Base-by-base conservation (phyloP, 2,888 invertebrate genomes). In the Cheilosia scutellata region DNA sequence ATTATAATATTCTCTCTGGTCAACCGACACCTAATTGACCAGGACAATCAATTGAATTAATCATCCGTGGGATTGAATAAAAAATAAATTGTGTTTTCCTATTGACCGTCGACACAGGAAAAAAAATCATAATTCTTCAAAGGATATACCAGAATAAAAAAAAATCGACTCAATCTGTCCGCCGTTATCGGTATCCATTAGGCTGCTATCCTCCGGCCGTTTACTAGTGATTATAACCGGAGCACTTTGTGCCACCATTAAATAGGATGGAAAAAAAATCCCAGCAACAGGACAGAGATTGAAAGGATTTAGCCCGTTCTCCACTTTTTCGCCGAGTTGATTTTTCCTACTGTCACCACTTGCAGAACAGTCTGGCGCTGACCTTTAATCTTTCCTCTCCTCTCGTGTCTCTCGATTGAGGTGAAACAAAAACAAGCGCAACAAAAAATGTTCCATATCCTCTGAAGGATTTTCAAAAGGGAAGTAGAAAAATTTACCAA, bases 31-130 rank as follows among this genome's bases (percentile, higher is more conserved):
- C 63, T 84, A 75, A 84, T 79, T 79, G 79, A 84, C 70, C 78
- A 60, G 40, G 47, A 78, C 75, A 79, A 79, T 79, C 70, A 84
- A 84, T 84, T 70, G 57, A 75, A 79, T 84, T 84, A 84, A 63
- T 78, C 55, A 74, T 40, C 51, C 25, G 53, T 33, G 33, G 33
- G 4, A 27, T 31, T 11, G 9, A 20, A 55, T 9, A 51, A 51
- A n/a, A 29, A 51, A 13, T 33, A n/a, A 51, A 42, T 37, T 11
- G 5, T 51, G 37, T 16, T 37, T 37, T 5, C 20, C 68, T 42
- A 13, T 37, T 68, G 40, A 68, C 51, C 40, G 44, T 68, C 53
- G 66, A 20, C 1, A 51, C 3, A 20, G 4, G 16, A 62, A 37
- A 37, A 37, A 58, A 55, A 40, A 16, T 40, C 2, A 44, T 33